phyloP scores from a whole-genome alignment of 2,888 invertebrate species.

The Nomada fucata region DNA sequence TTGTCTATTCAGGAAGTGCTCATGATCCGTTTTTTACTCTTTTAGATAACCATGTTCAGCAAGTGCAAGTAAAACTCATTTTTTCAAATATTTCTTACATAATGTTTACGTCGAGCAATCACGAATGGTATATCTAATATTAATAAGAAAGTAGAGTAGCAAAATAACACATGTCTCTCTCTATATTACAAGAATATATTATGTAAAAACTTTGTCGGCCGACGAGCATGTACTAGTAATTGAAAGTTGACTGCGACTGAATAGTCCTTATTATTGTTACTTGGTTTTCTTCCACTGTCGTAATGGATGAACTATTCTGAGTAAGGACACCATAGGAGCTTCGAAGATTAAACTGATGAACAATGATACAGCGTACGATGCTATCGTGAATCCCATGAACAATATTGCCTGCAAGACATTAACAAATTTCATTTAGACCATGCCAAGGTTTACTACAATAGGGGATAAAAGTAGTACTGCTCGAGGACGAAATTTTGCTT shows the following conservation, averaged over 20 bases:
- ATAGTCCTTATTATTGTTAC: not conserved
- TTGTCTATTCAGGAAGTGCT: not conserved
- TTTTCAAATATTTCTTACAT: not conserved
- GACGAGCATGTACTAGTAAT: too few relatives aligned
- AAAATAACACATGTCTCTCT: not conserved
- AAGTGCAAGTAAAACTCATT: not conserved
- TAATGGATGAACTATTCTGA: slow-evolving; percentile 85
- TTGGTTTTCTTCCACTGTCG: slow-evolving; percentile 64
- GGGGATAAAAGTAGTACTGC: not conserved
- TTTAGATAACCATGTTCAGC: not conserved
- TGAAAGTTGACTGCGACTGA: too few relatives aligned
- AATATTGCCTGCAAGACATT: slow-evolving; percentile 84
- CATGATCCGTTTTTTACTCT: not conserved
- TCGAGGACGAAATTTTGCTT: slow-evolving; percentile 1
- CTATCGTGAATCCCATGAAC: slow-evolving; percentile 85
- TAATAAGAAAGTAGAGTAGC: slow-evolving; percentile 1
- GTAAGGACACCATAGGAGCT: slow-evolving; percentile 86
- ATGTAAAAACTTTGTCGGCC: too few relatives aligned
- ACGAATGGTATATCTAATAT: not conserved
- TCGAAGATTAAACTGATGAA: slow-evolving; percentile 86
- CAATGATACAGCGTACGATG: slow-evolving; percentile 84
- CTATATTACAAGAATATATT: not conserved
- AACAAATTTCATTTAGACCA: not conserved
- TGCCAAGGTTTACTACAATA: not conserved
- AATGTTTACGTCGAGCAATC: not conserved